phyloP scores from a whole-genome alignment of 92 coral and sea anemone genomes.

The Porites lobata region DNA sequence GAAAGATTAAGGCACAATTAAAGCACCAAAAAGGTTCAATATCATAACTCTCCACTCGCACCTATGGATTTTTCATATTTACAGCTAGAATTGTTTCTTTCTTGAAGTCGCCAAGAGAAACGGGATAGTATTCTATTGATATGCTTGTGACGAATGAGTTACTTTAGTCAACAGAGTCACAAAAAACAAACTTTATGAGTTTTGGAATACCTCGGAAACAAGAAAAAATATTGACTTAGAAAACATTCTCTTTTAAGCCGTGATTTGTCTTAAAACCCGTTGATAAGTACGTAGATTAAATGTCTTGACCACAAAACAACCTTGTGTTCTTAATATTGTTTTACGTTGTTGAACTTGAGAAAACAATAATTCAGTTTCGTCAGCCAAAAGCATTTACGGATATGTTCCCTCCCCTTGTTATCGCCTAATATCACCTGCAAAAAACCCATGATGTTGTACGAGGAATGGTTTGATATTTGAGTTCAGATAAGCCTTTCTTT shows the following conservation, averaged over 20 bases:
- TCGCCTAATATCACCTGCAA: background rate
- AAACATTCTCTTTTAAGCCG: constrained; percentile 7
- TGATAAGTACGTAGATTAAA: background rate
- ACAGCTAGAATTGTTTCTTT: background rate
- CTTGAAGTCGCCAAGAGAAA: constrained; percentile 11
- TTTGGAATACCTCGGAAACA: constrained; percentile 7
- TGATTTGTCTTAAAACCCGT: background rate
- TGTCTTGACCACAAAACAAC: background rate
- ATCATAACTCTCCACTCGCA: no score
- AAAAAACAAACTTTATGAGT: constrained; percentile 41
- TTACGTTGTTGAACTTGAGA: background rate
- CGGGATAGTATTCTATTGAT: constrained; percentile 31
- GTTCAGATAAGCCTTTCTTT: constrained; percentile 3
- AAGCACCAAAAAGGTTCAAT: no score
- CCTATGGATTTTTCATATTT: no score
- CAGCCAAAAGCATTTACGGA: constrained; percentile 9
- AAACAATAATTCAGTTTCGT: background rate
- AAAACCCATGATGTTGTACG: background rate
- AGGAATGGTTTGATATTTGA: constrained; percentile 19
- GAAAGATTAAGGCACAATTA: background rate
- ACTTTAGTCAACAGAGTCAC: constrained; percentile 28
- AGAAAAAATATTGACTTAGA: constrained; percentile 37
- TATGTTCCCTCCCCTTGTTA: background rate
- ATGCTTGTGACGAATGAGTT: constrained; percentile 24
- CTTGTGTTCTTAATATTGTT: background rate